Base-by-base conservation (phyloP, 2,113 vertebrate species). In the Tamias sibiricus region DNA sequence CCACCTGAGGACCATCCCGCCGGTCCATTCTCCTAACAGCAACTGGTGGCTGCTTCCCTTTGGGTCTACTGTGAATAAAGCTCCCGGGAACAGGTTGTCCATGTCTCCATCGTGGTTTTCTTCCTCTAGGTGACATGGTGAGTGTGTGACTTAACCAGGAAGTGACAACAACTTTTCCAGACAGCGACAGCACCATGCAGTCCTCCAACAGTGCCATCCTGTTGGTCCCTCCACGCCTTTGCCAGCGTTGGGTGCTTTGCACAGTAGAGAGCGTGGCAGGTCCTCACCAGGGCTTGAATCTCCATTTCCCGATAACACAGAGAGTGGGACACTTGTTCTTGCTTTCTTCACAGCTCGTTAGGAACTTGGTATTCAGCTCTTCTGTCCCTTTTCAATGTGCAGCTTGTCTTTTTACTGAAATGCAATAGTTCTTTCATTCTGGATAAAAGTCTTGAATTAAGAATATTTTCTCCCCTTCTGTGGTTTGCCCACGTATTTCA, bases 251-350 rank as follows among this genome's bases (percentile, higher is more conserved):
- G 30, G 20, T 82, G 10, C 30, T 54, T 30, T 10, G 57, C 26
- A 1, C 2, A n/a, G 37, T 3, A 37, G 42, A 3, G 1, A 44
- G 22, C 13, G 7, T 37, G 37, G 1, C 12, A 12, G 11, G 12
- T 6, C 30, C 32, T 35, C 11, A 0, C 9, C 9, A 22, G 20
- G 14, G 1, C 8, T 22, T 30, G 26, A 11, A 44, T 32, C 37
- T 44, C 26, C 6, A 28, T 40, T 28, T 83, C 40, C 20, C 20
- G n/a, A n/a, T 2, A 5, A 62, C 20, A 22, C 32, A 22, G 0
- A 47, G 28, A 32, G 26, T 7, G 8, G 22, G 8, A 17, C 22
- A 3, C 5, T 69, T 69, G 37, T 22, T 76, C 57, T 40, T 19
- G 26, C 8, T 24, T 20, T 13, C 24, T 19, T 32, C 69, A 40